Evolutionary conservation across 1,140 invertebrate genomes (phyloP).

Genomic region (Trichonephila clavipes): DNA sequence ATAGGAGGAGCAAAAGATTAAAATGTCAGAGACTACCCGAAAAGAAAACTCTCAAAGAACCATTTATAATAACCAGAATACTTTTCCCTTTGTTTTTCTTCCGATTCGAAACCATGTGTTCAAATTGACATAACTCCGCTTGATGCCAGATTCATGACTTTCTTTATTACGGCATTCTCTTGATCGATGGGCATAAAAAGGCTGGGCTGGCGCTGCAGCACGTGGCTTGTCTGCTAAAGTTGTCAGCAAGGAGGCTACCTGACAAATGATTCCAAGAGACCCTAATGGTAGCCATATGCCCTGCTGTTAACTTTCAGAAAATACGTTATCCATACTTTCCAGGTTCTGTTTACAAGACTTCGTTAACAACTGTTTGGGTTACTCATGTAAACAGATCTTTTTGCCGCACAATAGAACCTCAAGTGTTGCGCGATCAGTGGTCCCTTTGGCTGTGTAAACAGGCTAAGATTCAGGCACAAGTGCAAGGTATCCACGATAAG

Average conservation of each 20-base stretch:
- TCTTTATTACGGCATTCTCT: constrained; percentile 55
- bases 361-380: constrained; percentile 66
- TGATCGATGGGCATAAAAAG: constrained; percentile 65
- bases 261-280: constrained; percentile 59
- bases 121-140: constrained; percentile 46
- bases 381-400: constrained; percentile 57
- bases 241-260: constrained; percentile 67
- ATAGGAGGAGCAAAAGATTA: not conserved
- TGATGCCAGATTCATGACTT: constrained; percentile 54
- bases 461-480: not conserved
- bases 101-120: constrained; percentile 53
- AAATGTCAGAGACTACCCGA: not conserved
- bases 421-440: constrained; percentile 44
- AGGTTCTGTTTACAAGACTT: constrained; percentile 39
- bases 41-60: constrained; percentile 14
- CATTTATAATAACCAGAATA: no score
- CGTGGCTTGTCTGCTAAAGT: constrained; percentile 52
- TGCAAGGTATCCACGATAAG: not conserved
- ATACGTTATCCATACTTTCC: not conserved
- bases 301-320: not conserved
- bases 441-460: constrained; percentile 26
- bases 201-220: constrained; percentile 47
- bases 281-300: constrained; percentile 70
- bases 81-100: constrained; percentile 66
- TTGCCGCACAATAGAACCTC: constrained; percentile 26